Percentiles rank a stretch among this genome's conserved stretches.
These are phyloP conservation scores for Channallabes apus DNA, from an alignment of 2,797 vertebrate genomes.

Conservation along the genomic window DNA sequence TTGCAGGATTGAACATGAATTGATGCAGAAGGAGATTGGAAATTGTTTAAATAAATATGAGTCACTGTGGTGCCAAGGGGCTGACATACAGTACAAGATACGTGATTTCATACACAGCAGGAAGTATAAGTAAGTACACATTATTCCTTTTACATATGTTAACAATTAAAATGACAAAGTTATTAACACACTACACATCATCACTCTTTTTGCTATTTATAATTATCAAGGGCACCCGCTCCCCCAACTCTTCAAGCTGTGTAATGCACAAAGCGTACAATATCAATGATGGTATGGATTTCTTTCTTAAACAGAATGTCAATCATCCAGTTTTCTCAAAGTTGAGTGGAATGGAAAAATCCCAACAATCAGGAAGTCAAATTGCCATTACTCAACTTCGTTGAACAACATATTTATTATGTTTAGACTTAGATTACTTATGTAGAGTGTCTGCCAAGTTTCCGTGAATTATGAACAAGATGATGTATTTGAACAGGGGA, in stretches of 20 bases:
- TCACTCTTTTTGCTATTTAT: not conserved
- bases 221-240: not conserved
- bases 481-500: not conserved
- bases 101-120: not conserved
- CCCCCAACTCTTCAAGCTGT: too few species aligned
- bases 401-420: not conserved
- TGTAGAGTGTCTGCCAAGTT: not conserved
- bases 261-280: too few species aligned
- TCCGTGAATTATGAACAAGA: not conserved
- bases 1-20: not conserved
- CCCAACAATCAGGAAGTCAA: too few species aligned
- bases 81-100: not conserved
- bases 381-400: not conserved
- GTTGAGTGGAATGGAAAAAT: too few species aligned
- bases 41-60: conserved; percentile 14
- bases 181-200: not conserved
- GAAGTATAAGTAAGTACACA: too few species aligned
- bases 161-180: not conserved
- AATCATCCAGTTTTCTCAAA: too few species aligned
- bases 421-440: not conserved
- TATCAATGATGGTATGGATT: too few species aligned
- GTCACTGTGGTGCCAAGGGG: not conserved
- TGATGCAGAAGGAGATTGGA: not conserved
- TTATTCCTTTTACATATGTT: not conserved
- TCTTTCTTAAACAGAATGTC: too few species aligned